Base-by-base conservation (phyloP, 2,888 invertebrate species). In the Lapara coniferarum region DNA sequence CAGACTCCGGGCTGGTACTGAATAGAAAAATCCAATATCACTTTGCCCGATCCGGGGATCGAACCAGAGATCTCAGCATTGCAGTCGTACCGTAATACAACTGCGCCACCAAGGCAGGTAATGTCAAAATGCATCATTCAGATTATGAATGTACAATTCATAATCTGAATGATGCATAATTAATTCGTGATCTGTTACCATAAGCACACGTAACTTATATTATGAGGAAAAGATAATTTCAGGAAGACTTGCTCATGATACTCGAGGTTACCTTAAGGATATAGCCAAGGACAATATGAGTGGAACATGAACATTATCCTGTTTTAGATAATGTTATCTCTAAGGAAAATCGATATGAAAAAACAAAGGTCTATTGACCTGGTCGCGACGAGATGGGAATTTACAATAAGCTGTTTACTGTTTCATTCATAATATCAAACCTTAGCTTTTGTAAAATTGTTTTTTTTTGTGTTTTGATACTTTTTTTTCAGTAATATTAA, bases 141-240 rank as follows among this genome's bases (percentile, higher is more conserved):
- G n/a, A n/a, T n/a, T n/a, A n/a, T n/a, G n/a, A n/a, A n/a, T n/a
- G n/a, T n/a, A n/a, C n/a, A n/a, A 19, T 25, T 25, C 13, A 13
- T 25, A 0, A 19, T 16, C n/a, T 55, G n/a, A 55, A 55, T 55
- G n/a, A 56, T 44, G 46, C 16, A 46, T 44, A 1, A 46, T 16
- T 16, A 16, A 44, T 46, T 59, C n/a, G 16, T 59, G 44, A 59
- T 6, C 59, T 14, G 52, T 52, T n/a, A n/a, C n/a, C 52, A 52
- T 52, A n/a, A 52, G n/a, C 25, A 59, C 44, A 59, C 46, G 46
- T 25, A 16, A 44, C 16, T 16, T n/a, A 59, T 59, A 59, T 59
- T 46, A 59, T 59, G 46, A 59, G 59, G 59, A 59, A 44, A 59
- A 12, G 44, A 59, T 44, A 59, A 10, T 46, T 59, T 59, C 59